phyloP scores from a whole-genome alignment of 2,888 invertebrate genomes.

The Dorcus parallelipipedus region DNA sequence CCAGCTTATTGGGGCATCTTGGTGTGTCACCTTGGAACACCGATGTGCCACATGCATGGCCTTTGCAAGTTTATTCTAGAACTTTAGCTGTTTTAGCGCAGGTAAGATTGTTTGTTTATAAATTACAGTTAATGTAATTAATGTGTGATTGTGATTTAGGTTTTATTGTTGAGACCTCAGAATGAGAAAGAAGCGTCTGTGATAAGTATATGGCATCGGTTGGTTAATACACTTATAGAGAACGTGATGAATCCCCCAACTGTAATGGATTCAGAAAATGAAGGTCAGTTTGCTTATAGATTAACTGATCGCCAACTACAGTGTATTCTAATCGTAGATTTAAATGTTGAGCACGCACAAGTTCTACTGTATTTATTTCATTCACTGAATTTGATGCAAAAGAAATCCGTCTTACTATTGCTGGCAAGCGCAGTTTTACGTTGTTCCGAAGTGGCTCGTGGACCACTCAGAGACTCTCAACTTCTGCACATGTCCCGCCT shows the following conservation, averaged over 20 bases:
- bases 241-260: conserved; percentile 70
- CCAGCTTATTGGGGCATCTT: conserved; percentile 67
- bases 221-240: conserved; percentile 84
- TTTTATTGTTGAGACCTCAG: conserved; percentile 74
- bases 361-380: conserved; percentile 91
- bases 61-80: conserved; percentile 73
- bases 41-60: conserved; percentile 66
- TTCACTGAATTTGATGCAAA: conserved; percentile 92
- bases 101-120: conserved; percentile 40
- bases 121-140: neutral
- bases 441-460: conserved; percentile 63
- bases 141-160: conserved; percentile 41
- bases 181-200: conserved; percentile 87
- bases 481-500: conserved; percentile 79
- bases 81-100: conserved; percentile 81
- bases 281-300: conserved; percentile 52
- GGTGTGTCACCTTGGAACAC: conserved; percentile 71
- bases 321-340: conserved; percentile 56
- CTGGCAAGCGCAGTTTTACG: conserved; percentile 73
- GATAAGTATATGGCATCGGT: conserved; percentile 86
- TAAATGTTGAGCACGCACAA: conserved; percentile 95
- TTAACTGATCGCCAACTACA: neutral
- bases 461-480: conserved; percentile 62
- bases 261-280: conserved; percentile 66
- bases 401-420: conserved; percentile 85